These are phyloP conservation scores for Gorsachius magnificus DNA, from an alignment of 2,797 vertebrate genomes.

Conservation along the genomic window DNA sequence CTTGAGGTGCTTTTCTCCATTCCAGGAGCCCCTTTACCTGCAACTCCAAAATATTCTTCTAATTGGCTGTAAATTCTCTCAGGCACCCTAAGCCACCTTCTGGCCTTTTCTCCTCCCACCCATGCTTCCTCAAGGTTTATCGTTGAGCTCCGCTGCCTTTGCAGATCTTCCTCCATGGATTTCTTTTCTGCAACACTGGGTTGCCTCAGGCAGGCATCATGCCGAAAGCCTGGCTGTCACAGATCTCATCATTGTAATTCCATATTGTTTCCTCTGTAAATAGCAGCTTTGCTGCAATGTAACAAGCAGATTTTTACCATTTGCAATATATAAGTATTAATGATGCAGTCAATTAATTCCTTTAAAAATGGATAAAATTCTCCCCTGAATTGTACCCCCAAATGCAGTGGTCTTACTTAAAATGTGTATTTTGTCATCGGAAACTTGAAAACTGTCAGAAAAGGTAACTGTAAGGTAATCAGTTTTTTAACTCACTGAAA, in stretches of 20 bases:
- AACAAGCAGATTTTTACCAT: not conserved
- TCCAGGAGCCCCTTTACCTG: not conserved
- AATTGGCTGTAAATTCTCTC: conserved; percentile 43
- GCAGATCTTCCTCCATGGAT: not conserved
- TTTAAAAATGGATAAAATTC: not conserved
- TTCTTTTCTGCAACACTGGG: not conserved
- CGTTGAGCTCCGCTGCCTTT: conserved; percentile 6
- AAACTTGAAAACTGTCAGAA: not conserved
- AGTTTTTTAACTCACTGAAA: not conserved
- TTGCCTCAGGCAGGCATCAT: conserved; percentile 10
- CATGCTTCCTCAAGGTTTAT: not conserved
- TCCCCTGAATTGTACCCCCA: not conserved
- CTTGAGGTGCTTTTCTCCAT: not conserved
- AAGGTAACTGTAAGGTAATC: not conserved
- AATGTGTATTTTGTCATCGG: not conserved
- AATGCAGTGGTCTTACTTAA: not conserved
- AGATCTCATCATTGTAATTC: not conserved
- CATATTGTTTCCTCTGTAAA: not conserved
- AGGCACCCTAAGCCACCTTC: not conserved
- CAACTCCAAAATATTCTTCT: conserved; percentile 2
- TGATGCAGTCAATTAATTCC: not conserved
- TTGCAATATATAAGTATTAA: not conserved
- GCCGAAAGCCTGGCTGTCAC: not conserved
- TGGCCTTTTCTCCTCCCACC: not conserved
- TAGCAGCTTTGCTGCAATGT: not conserved